These are phyloP conservation scores for Phymorhynchus buccinoides DNA, from an alignment of 1,140 invertebrate genomes.

Conservation along the genomic window DNA sequence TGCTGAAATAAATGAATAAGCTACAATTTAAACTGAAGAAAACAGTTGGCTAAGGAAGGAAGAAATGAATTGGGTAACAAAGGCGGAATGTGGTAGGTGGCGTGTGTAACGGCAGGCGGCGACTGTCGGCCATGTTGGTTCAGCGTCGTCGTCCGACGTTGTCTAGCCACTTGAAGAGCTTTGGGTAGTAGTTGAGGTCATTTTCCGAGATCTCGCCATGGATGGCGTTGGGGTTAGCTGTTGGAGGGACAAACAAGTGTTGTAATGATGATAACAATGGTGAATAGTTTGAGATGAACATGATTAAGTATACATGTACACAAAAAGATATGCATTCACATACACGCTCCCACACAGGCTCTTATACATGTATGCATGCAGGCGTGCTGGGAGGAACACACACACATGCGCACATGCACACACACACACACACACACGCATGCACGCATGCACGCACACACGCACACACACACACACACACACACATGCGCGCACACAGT, in stretches of 20 bases:
- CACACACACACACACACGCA: not conserved
- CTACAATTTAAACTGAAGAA: too few relatives aligned
- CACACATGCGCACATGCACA: not conserved
- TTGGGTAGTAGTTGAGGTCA: constrained; percentile 36
- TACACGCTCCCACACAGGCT: not conserved
- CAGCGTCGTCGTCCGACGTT: constrained; percentile 3
- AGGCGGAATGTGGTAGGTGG: too few relatives aligned
- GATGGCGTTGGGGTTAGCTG: not conserved
- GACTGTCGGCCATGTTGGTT: too few relatives aligned
- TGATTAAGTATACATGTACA: not conserved
- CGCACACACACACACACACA: constrained; percentile 16
- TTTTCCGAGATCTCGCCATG: not conserved
- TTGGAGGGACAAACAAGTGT: not conserved
- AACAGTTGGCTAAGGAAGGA: too few relatives aligned
- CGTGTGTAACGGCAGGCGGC: too few relatives aligned
- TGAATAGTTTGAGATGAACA: not conserved
- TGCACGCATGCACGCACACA: not conserved
- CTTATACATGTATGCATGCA: not conserved
- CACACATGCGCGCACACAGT: too few relatives aligned
- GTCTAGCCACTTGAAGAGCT: constrained; percentile 35
- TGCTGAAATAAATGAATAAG: too few relatives aligned
- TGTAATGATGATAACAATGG: not conserved
- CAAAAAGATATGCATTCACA: not conserved
- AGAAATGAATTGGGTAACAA: too few relatives aligned
- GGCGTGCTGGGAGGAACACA: too few relatives aligned